Evolutionary conservation across 2,113 vertebrate species (phyloP).

Genomic region (Zosterops pallidus): DNA sequence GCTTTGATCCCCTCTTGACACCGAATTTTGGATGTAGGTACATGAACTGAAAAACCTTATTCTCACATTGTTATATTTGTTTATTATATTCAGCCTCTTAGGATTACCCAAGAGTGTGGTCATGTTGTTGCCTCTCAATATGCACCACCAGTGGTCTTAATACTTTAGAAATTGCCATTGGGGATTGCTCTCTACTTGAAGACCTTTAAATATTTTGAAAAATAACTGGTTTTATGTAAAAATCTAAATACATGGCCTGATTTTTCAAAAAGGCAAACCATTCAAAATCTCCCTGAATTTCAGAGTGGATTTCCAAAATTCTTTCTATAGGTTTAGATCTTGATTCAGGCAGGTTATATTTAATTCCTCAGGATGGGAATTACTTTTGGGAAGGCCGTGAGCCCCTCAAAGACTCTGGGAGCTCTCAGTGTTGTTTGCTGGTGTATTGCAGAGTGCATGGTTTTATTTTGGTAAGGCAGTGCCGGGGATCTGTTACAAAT

Average conservation of each 20-base stretch:
- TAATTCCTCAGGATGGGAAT: fast-evolving
- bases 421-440: fast-evolving
- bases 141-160: fast-evolving
- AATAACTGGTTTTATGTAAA: not conserved
- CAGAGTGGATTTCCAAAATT: not conserved
- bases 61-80: not conserved
- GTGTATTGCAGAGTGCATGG: fast-evolving
- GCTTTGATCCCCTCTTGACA: not conserved
- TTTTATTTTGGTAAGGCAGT: not conserved
- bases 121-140: not conserved
- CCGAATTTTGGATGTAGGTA: not conserved
- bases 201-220: not conserved
- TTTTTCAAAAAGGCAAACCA: not conserved
- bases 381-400: fast-evolving
- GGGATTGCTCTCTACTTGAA: not conserved
- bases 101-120: not conserved
- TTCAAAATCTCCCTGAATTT: not conserved
- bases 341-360: not conserved
- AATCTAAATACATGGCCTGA: not conserved
- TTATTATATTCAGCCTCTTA: not conserved
- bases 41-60: not conserved
- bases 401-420: fast-evolving
- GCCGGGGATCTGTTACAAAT: not conserved
- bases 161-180: not conserved
- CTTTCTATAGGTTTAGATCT: not conserved